phyloP scores from a whole-genome alignment of 2,113 vertebrate genomes.

The Indicator maculatus region DNA sequence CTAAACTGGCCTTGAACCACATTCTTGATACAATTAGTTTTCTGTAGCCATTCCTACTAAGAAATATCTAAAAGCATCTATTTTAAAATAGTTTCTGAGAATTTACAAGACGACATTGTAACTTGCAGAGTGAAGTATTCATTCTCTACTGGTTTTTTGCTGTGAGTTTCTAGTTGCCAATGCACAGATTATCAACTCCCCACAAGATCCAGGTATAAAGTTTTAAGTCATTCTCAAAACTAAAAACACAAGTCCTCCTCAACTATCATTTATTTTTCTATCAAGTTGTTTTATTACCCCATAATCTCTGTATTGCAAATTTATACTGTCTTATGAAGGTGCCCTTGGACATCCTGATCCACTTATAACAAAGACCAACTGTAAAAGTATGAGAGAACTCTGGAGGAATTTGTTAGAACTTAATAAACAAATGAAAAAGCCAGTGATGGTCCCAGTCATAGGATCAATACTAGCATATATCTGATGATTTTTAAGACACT shows the following conservation, averaged over 20 bases:
- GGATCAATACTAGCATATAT: not conserved
- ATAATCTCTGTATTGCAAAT: not conserved
- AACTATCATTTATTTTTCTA: not conserved
- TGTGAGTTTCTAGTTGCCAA: not conserved
- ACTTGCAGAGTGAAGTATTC: not conserved
- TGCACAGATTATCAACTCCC: not conserved
- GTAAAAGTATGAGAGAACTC: not conserved
- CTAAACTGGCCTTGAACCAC: too few relatives aligned
- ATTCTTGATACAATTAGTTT: not conserved
- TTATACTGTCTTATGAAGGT: not conserved
- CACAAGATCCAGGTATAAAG: not conserved
- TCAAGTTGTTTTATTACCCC: not conserved
- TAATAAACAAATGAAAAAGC: not conserved
- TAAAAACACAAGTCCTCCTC: not conserved
- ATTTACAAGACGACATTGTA: not conserved
- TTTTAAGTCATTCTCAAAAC: not conserved
- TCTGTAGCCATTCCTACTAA: not conserved
- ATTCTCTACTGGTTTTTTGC: not conserved
- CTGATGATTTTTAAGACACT: not conserved
- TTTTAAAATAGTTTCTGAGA: not conserved
- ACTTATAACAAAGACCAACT: not conserved
- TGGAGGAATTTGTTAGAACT: not conserved
- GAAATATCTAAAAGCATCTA: not conserved
- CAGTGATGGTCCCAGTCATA: not conserved
- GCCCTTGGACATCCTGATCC: not conserved